Conservation (phyloP, 2,888 invertebrate genomes). For the Drosophila emarginata region DNA sequence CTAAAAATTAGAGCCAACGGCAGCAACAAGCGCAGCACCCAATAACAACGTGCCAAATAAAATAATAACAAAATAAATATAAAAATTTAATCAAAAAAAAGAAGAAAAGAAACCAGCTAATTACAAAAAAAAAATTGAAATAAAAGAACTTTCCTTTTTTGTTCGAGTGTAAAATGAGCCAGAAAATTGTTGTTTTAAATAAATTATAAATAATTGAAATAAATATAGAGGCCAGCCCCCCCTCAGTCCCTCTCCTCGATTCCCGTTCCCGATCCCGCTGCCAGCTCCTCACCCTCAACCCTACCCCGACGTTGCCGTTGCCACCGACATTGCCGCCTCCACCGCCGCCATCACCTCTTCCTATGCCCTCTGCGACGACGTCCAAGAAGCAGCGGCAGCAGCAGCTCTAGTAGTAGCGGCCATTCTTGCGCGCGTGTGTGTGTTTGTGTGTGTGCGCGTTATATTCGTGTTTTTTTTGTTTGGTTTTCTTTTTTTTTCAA, state of each 20-base stretch:
- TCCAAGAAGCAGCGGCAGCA: background rate
- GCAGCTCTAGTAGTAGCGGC: background rate
- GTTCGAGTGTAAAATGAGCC: background rate
- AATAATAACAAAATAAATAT: conserved; percentile 41
- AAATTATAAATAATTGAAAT: conserved; percentile 3
- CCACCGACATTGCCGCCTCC: background rate
- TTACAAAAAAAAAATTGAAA: conserved; percentile 12
- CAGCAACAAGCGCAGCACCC: conserved; percentile 24
- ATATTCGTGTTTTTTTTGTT: conserved; percentile 1
- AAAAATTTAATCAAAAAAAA: conserved; percentile 24
- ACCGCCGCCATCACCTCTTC: no score
- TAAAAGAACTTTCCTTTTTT: background rate
- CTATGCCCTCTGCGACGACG: background rate
- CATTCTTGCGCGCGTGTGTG: conserved; percentile 3
- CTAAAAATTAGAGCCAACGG: background rate
- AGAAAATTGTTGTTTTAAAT: background rate
- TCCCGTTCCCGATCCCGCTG: background rate
- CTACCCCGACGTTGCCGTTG: no score
- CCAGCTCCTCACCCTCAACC: no score
- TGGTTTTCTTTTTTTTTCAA: background rate
- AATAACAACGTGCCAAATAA: conserved; percentile 47
- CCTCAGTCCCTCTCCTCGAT: background rate
- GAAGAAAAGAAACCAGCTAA: background rate
- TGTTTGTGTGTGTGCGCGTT: conserved; percentile 39
- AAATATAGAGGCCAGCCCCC: background rate